Evolutionary conservation across 1,140 invertebrate genomes (phyloP), one percentile per base, ranked within the genome.

Genomic region (Dendrolimus kikuchii): DNA sequence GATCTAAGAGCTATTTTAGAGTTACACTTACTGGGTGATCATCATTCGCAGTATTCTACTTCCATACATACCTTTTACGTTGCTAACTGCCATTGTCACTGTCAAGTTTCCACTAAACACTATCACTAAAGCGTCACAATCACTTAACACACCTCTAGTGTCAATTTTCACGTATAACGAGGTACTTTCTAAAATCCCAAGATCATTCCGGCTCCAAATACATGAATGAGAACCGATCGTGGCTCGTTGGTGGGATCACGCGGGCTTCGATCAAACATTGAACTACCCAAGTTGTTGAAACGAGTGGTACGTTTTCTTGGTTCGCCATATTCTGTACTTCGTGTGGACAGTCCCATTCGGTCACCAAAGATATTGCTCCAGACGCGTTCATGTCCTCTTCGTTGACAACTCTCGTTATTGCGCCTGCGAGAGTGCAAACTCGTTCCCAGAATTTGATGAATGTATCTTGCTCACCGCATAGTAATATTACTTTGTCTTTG

Each of bases 261-360:
- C 79, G 83, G n/a, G 87, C 89, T 60, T 90, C 87, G 39, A 91
- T 89, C 40, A 92, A 77, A 65, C 89, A 89, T 46, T 92, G 90
- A 5, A 89, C 71, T 4, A 91, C 69, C 90, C 90, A 92, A 2
- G 81, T 84, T 0, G 89, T 89, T 4, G 90, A 90, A 0, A 91
- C 86, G 4, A 91, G 55, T 0, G 90, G 90, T 41, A 90, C 88
- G 45, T 84, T 76, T 59, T 88, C 87, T 10, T 86, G 66, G 38
- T 69, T 81, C 0, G 90, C 89, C 62, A 89, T 90, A 10, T 88
- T 78, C 10, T 89, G 71, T 2, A 90, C 80, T 70, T 89, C 89
- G 9, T 86, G 81, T 0, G 90, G 89, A 63, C 89, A 91, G 6
- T 86, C 86, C 59, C 64, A 77, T 49, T 90, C 90, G 0, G 90